Conservation (phyloP, 2,888 invertebrate species). For the Drosophila mayaguana region DNA sequence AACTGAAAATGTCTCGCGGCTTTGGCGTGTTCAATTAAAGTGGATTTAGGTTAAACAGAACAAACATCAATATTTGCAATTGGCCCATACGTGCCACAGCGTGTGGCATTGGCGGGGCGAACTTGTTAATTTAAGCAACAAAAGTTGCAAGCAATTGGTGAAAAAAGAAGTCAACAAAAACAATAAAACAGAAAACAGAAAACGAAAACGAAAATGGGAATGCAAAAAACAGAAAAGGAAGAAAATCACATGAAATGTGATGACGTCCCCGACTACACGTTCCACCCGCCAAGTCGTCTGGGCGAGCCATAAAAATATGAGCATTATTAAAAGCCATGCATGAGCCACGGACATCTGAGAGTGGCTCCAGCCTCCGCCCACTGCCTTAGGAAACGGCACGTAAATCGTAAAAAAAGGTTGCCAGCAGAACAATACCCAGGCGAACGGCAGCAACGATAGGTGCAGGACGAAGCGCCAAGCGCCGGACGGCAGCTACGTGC, state of each 20-base stretch:
- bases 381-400: constrained; percentile 71
- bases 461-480: neutral
- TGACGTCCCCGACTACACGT: constrained; percentile 46
- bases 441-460: constrained; percentile 2
- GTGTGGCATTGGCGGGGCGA: constrained; percentile 20
- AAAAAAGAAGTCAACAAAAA: constrained; percentile 18
- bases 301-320: constrained; percentile 73
- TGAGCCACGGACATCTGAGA: constrained; percentile 52
- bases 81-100: constrained; percentile 13
- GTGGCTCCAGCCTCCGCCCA: constrained; percentile 16
- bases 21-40: constrained; percentile 53
- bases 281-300: constrained; percentile 42
- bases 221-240: constrained; percentile 22
- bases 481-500: constrained; percentile 42
- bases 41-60: constrained; percentile 61
- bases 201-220: neutral
- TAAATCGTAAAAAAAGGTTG: constrained; percentile 79
- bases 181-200: constrained; percentile 35
- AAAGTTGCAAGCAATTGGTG: constrained; percentile 57
- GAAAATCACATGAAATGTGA: constrained; percentile 70
- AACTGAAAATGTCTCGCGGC: constrained; percentile 66
- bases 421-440: constrained; percentile 46
- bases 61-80: constrained; percentile 63
- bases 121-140: constrained; percentile 75
- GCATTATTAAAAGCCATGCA: constrained; percentile 75